A percentile compares a stretch with the other conserved stretches of the same genome.
Conservation (phyloP, 2,888 invertebrate species). For the Encarsia formosa region DNA sequence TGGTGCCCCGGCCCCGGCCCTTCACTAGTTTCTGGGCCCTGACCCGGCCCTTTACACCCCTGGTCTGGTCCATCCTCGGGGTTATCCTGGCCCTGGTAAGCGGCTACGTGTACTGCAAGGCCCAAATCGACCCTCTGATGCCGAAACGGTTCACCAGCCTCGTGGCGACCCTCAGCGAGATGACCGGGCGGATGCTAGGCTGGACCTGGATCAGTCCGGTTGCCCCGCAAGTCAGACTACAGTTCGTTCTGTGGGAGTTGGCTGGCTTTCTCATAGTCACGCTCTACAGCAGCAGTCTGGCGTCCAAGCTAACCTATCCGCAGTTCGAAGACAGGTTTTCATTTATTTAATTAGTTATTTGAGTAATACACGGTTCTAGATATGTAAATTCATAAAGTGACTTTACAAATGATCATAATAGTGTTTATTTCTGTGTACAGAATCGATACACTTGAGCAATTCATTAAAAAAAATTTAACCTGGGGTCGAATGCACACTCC, state of each 20-base stretch:
- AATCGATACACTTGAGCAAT: slow-evolving; percentile 40
- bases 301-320: slow-evolving; percentile 39
- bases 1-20: slow-evolving; percentile 44
- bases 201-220: slow-evolving; percentile 27
- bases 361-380: too few species aligned
- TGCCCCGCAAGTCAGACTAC: slow-evolving; percentile 33
- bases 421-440: slow-evolving; percentile 25
- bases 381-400: too few species aligned
- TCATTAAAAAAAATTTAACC: slow-evolving; percentile 39
- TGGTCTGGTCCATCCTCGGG: slow-evolving; percentile 36
- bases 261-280: slow-evolving; percentile 41
- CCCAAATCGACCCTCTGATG: slow-evolving; percentile 35
- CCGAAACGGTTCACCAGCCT: slow-evolving; percentile 39
- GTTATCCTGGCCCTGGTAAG: slow-evolving; percentile 30
- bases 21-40: slow-evolving; percentile 42
- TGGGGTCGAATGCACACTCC: slow-evolving; percentile 38
- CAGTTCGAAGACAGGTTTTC: slow-evolving; percentile 41
- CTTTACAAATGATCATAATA: too few species aligned
- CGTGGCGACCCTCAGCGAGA: slow-evolving; percentile 34
- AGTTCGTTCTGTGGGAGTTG: slow-evolving; percentile 42
- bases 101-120: slow-evolving; percentile 31
- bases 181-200: slow-evolving; percentile 32
- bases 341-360: background rate
- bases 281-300: slow-evolving; percentile 43
- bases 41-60: slow-evolving; percentile 36